phyloP scores from a whole-genome alignment of 2,888 invertebrate species.

The Mactromeris polynyma region DNA sequence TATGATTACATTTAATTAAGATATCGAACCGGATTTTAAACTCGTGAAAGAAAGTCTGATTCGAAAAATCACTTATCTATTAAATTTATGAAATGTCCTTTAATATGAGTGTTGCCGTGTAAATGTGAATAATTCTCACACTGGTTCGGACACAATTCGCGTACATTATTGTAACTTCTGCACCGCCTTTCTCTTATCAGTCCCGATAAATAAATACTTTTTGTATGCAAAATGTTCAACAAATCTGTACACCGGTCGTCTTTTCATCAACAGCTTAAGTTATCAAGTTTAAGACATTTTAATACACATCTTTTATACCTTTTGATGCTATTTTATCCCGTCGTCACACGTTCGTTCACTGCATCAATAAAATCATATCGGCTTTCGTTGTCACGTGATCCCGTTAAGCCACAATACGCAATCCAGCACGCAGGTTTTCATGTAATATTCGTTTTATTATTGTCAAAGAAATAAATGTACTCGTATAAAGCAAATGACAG shows the following conservation, averaged over 20 bases:
- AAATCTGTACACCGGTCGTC: neutral
- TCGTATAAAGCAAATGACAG: conserved; percentile 36
- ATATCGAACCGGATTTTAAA: neutral
- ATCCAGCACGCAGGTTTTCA: conserved; percentile 35
- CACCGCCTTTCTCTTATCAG: neutral
- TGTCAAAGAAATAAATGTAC: conserved; percentile 18
- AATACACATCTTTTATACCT: conserved; percentile 47
- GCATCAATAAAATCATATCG: conserved; percentile 65
- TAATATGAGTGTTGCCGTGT: neutral
- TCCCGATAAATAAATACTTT: neutral
- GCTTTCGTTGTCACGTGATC: conserved; percentile 58
- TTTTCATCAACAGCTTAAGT: conserved; percentile 32
- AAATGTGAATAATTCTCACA: neutral
- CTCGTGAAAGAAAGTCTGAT: neutral
- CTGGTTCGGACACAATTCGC: neutral
- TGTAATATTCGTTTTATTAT: conserved; percentile 48
- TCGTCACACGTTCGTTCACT: conserved; percentile 57
- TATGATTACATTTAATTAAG: no score
- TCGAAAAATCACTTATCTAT: neutral
- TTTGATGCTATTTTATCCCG: conserved; percentile 43
- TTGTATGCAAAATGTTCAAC: neutral
- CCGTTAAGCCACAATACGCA: conserved; percentile 51
- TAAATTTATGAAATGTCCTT: neutral
- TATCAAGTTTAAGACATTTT: conserved; percentile 38
- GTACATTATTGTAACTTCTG: neutral